Base-by-base conservation (phyloP, 2,113 vertebrate genomes). In the Aldabrachelys gigantea region DNA sequence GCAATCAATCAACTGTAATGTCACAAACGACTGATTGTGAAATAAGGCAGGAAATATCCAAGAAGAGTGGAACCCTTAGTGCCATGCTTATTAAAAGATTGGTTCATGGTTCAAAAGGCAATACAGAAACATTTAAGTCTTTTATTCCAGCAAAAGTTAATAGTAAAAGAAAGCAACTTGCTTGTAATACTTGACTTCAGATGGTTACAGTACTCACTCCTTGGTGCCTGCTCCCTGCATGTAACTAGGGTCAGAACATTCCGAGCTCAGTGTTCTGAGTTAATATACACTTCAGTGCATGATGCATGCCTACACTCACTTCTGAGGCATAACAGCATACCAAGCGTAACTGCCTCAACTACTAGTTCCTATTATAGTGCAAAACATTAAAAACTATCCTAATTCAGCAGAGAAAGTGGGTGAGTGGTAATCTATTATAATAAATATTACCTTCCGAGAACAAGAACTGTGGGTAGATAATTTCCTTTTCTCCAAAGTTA, bases 31-130 rank as follows among this genome's bases (percentile, higher is more conserved):
- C 62, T n/a, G 14, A 19, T 9, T n/a, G 65, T 72, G 65, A 72
- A 72, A 72, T 72, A 72, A 84, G 88, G 86, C 88, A 94, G 83
- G 59, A 82, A 88, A 79, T 4, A 90, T 93, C 90, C 76, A 62
- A 84, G 62, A 47, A 44, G 88, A 69, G 78, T 8, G 57, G 35
- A 89, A 83, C 5, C 47, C 54, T n/a, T 17, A 17, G 91, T 88
- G 79, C 49, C 78, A 21, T 1, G 50, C 9, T 59, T 80, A 88
- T 83, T 12, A 93, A 86, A 65, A 82, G 78, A 80, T 86, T 93
- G 69, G 85, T 76, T 81, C 84, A 81, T 24, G 78, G 81, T 86
- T 62, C 79, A 79, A 78, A 92, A n/a, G 0, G 44, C 2, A 0
- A 1, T 31, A 31, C 69, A 6, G 27, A 65, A 81, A 7, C 69